Evolutionary conservation across 1,140 invertebrate genomes (phyloP).

Genomic region (Theocolax elegans): DNA sequence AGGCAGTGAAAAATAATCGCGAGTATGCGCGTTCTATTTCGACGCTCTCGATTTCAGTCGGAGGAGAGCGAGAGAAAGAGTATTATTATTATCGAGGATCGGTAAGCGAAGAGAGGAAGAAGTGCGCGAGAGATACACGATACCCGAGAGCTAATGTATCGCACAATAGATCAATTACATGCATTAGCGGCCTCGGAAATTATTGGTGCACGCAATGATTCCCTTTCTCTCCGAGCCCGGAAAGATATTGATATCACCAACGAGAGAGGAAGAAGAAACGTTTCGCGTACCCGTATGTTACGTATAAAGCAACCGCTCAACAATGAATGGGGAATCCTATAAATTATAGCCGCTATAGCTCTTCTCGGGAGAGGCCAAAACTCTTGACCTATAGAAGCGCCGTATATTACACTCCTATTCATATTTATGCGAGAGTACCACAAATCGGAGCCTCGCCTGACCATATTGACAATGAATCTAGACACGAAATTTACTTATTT

Average conservation of each 20-base stretch:
- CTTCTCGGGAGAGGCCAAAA: slow-evolving; percentile 37
- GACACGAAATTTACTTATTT: too few relatives aligned
- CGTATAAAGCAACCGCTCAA: background rate
- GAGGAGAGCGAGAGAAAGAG: too few relatives aligned
- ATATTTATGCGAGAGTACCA: background rate
- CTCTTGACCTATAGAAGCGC: slow-evolving; percentile 45
- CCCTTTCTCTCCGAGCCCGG: slow-evolving; percentile 10
- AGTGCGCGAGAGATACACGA: background rate
- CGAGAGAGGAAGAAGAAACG: background rate
- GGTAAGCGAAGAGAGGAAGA: background rate
- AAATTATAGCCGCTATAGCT: slow-evolving; percentile 49
- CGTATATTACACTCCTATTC: too few relatives aligned
- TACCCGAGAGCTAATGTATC: slow-evolving; percentile 59
- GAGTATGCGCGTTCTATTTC: background rate
- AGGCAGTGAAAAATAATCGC: slow-evolving; percentile 30
- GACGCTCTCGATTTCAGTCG: slow-evolving; percentile 10
- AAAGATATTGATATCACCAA: slow-evolving; percentile 51
- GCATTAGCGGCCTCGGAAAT: slow-evolving; percentile 56
- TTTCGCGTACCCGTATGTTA: background rate
- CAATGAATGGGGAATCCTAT: slow-evolving; percentile 50
- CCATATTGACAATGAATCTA: too few relatives aligned
- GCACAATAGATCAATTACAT: slow-evolving; percentile 67
- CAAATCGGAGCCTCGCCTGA: too few relatives aligned
- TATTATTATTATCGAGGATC: slow-evolving; percentile 13
- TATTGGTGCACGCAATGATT: slow-evolving; percentile 27